Conservation (phyloP, 1,140 invertebrate genomes). For the Trachymyrmex cornetzi region DNA sequence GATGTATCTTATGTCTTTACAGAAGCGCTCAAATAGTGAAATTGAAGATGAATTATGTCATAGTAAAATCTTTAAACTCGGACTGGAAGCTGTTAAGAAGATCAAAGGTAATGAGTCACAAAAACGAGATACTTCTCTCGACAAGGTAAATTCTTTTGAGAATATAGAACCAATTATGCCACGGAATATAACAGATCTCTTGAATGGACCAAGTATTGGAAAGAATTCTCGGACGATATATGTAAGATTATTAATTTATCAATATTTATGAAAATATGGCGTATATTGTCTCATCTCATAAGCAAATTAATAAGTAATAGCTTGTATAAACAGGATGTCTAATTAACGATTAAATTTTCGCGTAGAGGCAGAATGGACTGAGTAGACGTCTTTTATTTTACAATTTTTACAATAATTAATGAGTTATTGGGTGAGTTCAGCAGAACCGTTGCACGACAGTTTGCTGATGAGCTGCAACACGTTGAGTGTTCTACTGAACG, state of each 20-base stretch:
- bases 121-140: conserved; percentile 13
- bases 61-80: conserved; percentile 82
- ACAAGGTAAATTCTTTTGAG: background rate
- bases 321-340: background rate
- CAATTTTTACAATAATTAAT: too few relatives aligned
- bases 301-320: background rate
- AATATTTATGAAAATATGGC: background rate
- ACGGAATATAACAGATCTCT: conserved; percentile 70
- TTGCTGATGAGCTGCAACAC: too few relatives aligned
- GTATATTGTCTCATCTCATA: background rate
- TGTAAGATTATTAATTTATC: conserved; percentile 55
- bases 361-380: too few relatives aligned
- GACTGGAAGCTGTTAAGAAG: conserved; percentile 80
- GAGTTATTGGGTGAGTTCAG: too few relatives aligned
- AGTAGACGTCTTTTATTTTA: too few relatives aligned
- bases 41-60: conserved; percentile 78
- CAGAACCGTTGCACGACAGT: too few relatives aligned
- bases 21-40: conserved; percentile 72
- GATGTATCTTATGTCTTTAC: conserved; percentile 53
- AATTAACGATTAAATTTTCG: too few relatives aligned
- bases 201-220: conserved; percentile 55
- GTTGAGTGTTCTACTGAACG: too few relatives aligned
- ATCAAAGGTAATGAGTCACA: conserved; percentile 43
- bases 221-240: conserved; percentile 61
- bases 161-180: conserved; percentile 59